phyloP scores from a whole-genome alignment of 53 echinoderm and acorn worm genomes.

The Zoroaster sp. region DNA sequence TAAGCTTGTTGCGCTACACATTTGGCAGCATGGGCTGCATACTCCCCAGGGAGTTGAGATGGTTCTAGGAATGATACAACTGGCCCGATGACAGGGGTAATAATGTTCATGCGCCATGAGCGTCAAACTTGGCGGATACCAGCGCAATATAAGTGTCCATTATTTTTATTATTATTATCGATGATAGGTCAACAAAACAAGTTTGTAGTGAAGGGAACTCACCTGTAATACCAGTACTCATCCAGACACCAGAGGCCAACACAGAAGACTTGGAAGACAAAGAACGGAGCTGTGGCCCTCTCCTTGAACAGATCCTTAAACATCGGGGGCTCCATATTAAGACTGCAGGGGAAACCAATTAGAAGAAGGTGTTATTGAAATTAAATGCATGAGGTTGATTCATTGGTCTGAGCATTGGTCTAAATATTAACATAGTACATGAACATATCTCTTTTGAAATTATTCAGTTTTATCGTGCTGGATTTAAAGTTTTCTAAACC shows the following conservation, averaged over 20 bases:
- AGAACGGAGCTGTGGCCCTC: constrained; percentile 97
- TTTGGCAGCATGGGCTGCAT: no score
- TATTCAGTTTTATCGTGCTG: no score
- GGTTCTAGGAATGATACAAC: no score
- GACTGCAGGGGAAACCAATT: constrained; percentile 27
- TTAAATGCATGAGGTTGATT: background rate
- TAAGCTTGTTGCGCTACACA: no score
- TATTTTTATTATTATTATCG: no score
- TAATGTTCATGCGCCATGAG: no score
- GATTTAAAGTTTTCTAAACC: no score
- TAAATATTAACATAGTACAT: background rate
- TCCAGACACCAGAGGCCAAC: constrained; percentile 97
- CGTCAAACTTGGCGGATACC: no score
- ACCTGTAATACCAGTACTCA: constrained; percentile 99
- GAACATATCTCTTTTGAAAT: background rate
- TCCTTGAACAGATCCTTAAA: constrained; percentile 94
- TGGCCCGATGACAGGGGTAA: no score
- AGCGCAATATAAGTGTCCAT: no score
- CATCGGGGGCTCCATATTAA: constrained; percentile 92
- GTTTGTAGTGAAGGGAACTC: background rate
- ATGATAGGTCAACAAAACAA: no score
- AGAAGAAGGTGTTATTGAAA: background rate
- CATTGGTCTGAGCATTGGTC: background rate
- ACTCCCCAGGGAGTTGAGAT: no score
- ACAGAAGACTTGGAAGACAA: constrained; percentile 99